Percentiles rank a stretch among this genome's conserved stretches.
These are phyloP conservation scores for Agrotis ipsilon DNA, from an alignment of 2,888 invertebrate genomes.

Conservation along the genomic window DNA sequence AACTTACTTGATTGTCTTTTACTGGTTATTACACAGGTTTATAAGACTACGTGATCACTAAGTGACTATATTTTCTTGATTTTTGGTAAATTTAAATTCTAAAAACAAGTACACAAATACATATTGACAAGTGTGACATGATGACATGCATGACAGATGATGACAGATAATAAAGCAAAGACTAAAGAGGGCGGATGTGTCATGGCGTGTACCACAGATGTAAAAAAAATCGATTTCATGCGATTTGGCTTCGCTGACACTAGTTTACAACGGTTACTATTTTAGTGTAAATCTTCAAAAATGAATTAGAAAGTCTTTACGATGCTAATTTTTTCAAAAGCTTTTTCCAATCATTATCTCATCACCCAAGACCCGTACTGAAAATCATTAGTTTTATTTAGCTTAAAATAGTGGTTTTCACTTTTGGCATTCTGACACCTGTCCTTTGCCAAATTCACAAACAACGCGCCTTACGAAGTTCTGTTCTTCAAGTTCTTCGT, in stretches of 20 bases:
- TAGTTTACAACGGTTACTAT: no score
- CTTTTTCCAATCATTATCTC: background rate
- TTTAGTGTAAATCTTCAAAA: background rate
- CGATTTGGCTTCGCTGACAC: no score
- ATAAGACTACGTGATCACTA: background rate
- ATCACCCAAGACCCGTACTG: background rate
- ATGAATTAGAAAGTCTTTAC: background rate
- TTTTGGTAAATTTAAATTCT: background rate
- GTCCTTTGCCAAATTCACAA: slow-evolving; percentile 43
- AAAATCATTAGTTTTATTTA: background rate
- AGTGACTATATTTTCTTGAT: background rate
- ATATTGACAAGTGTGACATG: slow-evolving; percentile 5
- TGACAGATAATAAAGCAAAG: slow-evolving; percentile 1
- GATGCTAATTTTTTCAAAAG: background rate
- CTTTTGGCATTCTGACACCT: slow-evolving; percentile 25
- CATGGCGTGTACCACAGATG: slow-evolving; percentile 14
- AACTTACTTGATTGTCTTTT: slow-evolving; percentile 17
- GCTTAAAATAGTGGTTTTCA: background rate
- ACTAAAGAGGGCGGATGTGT: background rate
- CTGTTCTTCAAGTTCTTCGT: slow-evolving; percentile 36
- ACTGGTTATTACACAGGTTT: background rate
- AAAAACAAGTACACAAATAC: slow-evolving; percentile 9
- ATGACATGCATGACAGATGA: background rate
- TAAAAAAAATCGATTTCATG: background rate
- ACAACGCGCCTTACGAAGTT: slow-evolving; percentile 42